These are phyloP conservation scores for Sebastes umbrosus DNA, from an alignment of 2,797 vertebrate species.

Conservation along the genomic window DNA sequence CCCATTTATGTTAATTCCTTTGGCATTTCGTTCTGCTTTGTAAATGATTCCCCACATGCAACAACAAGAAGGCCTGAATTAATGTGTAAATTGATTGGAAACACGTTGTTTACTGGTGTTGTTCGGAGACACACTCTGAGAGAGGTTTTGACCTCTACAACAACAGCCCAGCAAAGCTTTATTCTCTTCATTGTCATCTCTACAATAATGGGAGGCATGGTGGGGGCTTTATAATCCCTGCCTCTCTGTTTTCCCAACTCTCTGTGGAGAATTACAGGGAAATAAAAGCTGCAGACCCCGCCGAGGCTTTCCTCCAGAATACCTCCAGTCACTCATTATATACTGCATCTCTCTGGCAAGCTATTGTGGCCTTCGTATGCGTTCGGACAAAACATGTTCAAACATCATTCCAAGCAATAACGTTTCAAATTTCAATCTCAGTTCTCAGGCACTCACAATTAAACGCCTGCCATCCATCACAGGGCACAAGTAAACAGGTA, in stretches of 20 bases:
- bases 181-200: constrained; percentile 61
- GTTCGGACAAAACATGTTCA: constrained; percentile 5
- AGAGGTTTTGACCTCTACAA: constrained; percentile 43
- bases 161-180: constrained; percentile 54
- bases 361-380: background rate
- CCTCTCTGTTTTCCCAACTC: constrained; percentile 46
- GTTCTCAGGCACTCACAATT: constrained; percentile 3
- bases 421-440: constrained; percentile 36
- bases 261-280: constrained; percentile 50
- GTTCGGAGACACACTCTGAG: constrained; percentile 17
- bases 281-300: constrained; percentile 51
- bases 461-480: constrained; percentile 33
- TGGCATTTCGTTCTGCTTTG: background rate
- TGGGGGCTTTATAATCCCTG: constrained; percentile 57
- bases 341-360: constrained; percentile 15
- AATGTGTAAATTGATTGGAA: constrained; percentile 28
- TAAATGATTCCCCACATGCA: constrained; percentile 22
- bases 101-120: constrained; percentile 19
- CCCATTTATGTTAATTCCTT: constrained; percentile 11
- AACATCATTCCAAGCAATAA: background rate
- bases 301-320: constrained; percentile 41
- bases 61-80: background rate
- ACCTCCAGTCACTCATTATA: constrained; percentile 29
- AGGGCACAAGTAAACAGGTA: constrained; percentile 14
- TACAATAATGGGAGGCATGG: constrained; percentile 39